Conservation (phyloP, 2,888 invertebrate species). For the Elegia similella region DNA sequence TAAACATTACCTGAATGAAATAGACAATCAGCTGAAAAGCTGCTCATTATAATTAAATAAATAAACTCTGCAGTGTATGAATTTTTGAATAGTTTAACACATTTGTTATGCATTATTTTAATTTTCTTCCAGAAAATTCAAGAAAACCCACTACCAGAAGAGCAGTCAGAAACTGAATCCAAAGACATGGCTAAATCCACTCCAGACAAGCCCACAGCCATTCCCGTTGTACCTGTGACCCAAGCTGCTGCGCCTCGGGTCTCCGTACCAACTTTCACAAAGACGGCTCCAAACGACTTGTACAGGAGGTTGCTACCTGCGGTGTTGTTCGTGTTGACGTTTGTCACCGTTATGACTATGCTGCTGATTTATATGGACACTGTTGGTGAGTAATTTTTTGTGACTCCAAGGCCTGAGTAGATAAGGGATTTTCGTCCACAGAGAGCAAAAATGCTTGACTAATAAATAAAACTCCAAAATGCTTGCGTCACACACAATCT, state of each 20-base stretch:
- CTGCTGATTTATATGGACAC: constrained; percentile 91
- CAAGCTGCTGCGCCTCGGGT: constrained; percentile 36
- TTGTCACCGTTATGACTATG: constrained; percentile 90
- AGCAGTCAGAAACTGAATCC: constrained; percentile 33
- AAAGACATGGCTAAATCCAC: constrained; percentile 37
- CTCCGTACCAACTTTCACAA: constrained; percentile 56
- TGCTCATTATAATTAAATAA: no score
- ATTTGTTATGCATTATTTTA: no score
- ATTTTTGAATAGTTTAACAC: no score
- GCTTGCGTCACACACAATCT: no score
- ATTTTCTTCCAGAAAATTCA: constrained; percentile 54
- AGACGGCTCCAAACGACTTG: constrained; percentile 67
- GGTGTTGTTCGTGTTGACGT: constrained; percentile 87
- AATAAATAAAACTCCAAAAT: no score
- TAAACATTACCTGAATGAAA: no score
- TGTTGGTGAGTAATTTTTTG: constrained; percentile 87
- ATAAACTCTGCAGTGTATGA: no score
- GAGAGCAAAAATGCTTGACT: no score
- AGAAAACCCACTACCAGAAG: constrained; percentile 46
- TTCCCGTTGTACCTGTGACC: constrained; percentile 30
- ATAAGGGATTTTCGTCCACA: no score
- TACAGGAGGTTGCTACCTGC: constrained; percentile 83
- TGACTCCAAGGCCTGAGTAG: no score
- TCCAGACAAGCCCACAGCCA: constrained; percentile 27
- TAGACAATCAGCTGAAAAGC: no score